phyloP scores from a whole-genome alignment of 92 coral and sea anemone species.

The Nematostella vectensis region DNA sequence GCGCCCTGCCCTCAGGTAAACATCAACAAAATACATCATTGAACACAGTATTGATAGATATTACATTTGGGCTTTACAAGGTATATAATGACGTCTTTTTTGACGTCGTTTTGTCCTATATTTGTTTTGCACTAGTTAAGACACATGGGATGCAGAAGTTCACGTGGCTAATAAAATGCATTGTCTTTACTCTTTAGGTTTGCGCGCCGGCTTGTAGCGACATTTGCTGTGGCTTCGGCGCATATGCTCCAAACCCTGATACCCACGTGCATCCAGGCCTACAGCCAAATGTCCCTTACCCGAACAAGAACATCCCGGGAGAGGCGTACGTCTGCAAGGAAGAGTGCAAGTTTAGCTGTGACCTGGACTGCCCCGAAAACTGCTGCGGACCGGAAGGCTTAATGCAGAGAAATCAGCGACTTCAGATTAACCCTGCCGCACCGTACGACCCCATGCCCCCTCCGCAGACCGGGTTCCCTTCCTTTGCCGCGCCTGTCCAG shows the following conservation, averaged over 20 bases:
- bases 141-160: too few species aligned
- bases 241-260: conserved; percentile 16
- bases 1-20: too few species aligned
- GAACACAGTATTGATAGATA: too few species aligned
- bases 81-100: too few species aligned
- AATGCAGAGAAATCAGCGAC: conserved; percentile 28
- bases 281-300: conserved; percentile 58
- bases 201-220: conserved; percentile 92
- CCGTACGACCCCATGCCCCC: conserved; percentile 7
- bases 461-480: neutral
- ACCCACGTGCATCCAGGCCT: conserved; percentile 30
- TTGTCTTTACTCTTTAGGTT: conserved; percentile 21
- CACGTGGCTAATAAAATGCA: neutral
- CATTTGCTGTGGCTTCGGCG: conserved; percentile 66
- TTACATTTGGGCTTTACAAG: too few species aligned
- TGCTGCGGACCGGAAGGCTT: conserved; percentile 90
- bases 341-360: conserved; percentile 70
- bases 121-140: too few species aligned
- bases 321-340: conserved; percentile 64
- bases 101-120: too few species aligned
- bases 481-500: neutral
- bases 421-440: conserved; percentile 18
- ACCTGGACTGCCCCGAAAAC: conserved; percentile 59
- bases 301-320: conserved; percentile 45
- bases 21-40: too few species aligned